These are phyloP conservation scores for Syngnathus acus DNA, from an alignment of 2,797 vertebrate genomes.

Conservation along the genomic window DNA sequence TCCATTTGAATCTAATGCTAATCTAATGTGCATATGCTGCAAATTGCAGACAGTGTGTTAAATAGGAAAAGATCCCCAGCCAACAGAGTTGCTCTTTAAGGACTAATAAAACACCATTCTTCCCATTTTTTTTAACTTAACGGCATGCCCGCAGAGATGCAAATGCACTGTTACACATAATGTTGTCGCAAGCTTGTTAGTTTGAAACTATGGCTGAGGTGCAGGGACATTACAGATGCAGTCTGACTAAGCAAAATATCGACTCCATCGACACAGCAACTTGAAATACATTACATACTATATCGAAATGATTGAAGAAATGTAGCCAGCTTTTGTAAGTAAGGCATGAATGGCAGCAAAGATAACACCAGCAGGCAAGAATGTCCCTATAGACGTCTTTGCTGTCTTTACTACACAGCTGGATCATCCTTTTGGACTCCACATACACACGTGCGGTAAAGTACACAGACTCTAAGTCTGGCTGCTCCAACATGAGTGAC, in stretches of 20 bases:
- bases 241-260: constrained; percentile 31
- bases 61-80: constrained; percentile 5
- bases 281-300: not conserved
- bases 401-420: constrained; percentile 47
- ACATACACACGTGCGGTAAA: constrained; percentile 29
- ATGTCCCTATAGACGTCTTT: constrained; percentile 43
- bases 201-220: constrained; percentile 35
- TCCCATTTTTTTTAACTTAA: constrained; percentile 1
- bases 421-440: constrained; percentile 61
- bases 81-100: not conserved
- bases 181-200: constrained; percentile 52
- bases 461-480: constrained; percentile 23
- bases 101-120: constrained; percentile 3
- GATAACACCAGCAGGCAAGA: constrained; percentile 33
- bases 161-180: constrained; percentile 52
- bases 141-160: constrained; percentile 35
- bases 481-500: constrained; percentile 46
- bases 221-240: constrained; percentile 41
- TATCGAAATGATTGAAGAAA: constrained; percentile 5
- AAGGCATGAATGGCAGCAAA: constrained; percentile 31
- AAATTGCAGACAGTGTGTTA: not conserved
- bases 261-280: not conserved
- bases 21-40: constrained; percentile 8
- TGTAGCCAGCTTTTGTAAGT: constrained; percentile 19
- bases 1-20: not conserved